These are phyloP conservation scores for Parnassius smintheus DNA, from an alignment of 2,888 invertebrate genomes.

Conservation along the genomic window DNA sequence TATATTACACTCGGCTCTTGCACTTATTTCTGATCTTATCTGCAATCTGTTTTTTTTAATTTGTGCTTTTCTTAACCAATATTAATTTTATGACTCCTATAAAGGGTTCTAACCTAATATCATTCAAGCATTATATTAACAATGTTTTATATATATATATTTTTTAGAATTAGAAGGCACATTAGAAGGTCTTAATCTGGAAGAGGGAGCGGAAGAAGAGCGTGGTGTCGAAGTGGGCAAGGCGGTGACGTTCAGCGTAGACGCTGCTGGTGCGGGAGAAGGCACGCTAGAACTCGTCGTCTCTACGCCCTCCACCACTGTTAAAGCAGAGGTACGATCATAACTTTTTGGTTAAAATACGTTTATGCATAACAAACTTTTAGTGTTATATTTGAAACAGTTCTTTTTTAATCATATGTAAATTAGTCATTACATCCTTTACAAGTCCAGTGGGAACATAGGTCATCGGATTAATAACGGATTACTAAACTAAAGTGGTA, in stretches of 20 bases:
- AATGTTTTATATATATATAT: not conserved
- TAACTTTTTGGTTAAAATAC: not conserved
- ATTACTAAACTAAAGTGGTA: too few species aligned
- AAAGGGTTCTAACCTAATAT: too few species aligned
- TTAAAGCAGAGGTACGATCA: constrained; percentile 88
- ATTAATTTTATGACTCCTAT: too few species aligned
- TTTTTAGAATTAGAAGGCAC: constrained; percentile 72
- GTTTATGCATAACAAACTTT: not conserved
- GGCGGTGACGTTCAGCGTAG: constrained; percentile 95
- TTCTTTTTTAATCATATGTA: too few species aligned
- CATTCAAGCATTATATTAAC: too few species aligned
- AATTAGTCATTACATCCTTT: too few species aligned
- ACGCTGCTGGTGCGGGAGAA: constrained; percentile 96
- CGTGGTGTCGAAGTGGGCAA: constrained; percentile 86
- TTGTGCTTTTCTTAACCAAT: too few species aligned
- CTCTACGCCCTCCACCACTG: constrained; percentile 92
- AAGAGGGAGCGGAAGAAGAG: constrained; percentile 69
- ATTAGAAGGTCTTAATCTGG: constrained; percentile 70
- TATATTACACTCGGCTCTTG: too few species aligned
- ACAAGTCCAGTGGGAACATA: too few species aligned
- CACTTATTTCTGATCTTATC: too few species aligned
- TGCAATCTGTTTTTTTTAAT: too few species aligned
- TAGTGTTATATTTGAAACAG: not conserved
- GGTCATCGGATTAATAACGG: too few species aligned
- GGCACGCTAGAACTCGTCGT: constrained; percentile 96